Percentiles rank a stretch among this genome's conserved stretches.
phyloP scores from a whole-genome alignment of 2,797 vertebrate species.

The Harpagifer antarcticus region DNA sequence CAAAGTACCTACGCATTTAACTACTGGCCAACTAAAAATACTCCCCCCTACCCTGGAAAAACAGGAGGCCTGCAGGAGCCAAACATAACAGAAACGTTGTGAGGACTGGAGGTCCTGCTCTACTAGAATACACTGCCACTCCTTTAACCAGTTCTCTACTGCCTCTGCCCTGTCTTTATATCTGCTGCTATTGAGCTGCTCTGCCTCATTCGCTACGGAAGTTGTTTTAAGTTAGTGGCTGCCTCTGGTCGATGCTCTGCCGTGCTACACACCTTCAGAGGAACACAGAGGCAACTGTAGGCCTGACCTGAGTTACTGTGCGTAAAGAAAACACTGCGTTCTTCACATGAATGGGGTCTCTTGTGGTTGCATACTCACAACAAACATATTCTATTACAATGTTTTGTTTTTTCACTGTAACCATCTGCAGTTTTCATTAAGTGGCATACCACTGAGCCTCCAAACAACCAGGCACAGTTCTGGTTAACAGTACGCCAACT shows the following conservation, averaged over 20 bases:
- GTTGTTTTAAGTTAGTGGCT: conserved; percentile 80
- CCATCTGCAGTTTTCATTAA: conserved; percentile 72
- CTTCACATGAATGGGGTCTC: conserved; percentile 77
- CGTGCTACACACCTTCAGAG: conserved; percentile 54
- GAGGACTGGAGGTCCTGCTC: conserved; percentile 66
- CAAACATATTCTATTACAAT: conserved; percentile 81
- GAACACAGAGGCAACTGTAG: conserved; percentile 82
- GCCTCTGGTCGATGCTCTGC: conserved; percentile 57
- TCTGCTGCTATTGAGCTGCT: conserved; percentile 55
- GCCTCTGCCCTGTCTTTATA: conserved; percentile 67
- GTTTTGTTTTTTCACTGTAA: conserved; percentile 75
- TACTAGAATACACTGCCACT: conserved; percentile 76
- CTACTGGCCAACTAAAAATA: conserved; percentile 85
- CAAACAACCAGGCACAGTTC: conserved; percentile 77
- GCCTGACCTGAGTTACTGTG: conserved; percentile 62
- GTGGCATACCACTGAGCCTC: conserved; percentile 60
- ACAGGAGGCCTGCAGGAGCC: conserved; percentile 80
- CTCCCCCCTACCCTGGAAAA: conserved; percentile 76
- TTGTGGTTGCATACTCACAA: conserved; percentile 75
- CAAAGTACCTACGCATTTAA: conserved; percentile 80
- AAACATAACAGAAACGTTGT: conserved; percentile 80
- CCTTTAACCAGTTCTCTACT: conserved; percentile 70
- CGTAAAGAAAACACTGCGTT: conserved; percentile 64
- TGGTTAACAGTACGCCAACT: conserved; percentile 72
- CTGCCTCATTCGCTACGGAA: conserved; percentile 68